Evolutionary conservation across 2,797 vertebrate species (phyloP), one percentile per base, ranked within the genome.

Genomic region (Gymnoscopelus braueri): DNA sequence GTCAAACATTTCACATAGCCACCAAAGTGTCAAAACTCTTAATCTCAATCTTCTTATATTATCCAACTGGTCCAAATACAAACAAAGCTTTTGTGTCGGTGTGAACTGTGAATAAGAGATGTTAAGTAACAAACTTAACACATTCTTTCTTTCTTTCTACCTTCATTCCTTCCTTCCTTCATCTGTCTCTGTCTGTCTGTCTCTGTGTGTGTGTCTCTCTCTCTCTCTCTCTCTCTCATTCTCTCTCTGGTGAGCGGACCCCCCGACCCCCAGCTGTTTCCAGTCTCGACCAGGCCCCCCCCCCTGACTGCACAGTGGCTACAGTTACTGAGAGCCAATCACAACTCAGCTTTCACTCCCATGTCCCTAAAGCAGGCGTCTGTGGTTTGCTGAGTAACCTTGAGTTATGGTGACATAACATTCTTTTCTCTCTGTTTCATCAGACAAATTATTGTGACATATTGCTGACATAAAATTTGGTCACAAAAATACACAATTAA

Each of bases 191-290:
- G 2, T 56, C 4, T 59, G 8, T 70, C 54, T 60, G 44, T 77
- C 76, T 61, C 5, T 62, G 54, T 55, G 1, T 6, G 60, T 12
- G 19, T 13, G 3, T 63, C 24, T 29, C 55, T 15, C 6, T 5
- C 15, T 12, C 4, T 29, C 3, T 29, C 26, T 29, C 4, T 3
- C 7, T 12, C 12, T 1, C 2, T 12, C 47, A 8, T 12, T 48
- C 47, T 48, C 47, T 48, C 47, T 48, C 47, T 48, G 10, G 32
- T 32, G 32, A 32, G 5, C 5, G 32, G 5, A 32, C 32, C 32
- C 32, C 32, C 32, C 32, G 2, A 32, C 32, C 32, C 32, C 39
- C 9, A 44, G 77, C 63, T 85, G 74, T 79, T 90, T 91, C 89
- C 86, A 73, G 85, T 85, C 55, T 67, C 73, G 60, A 44, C 71